Conservation (phyloP, 2,797 vertebrate species). For the Acanthornis magna region DNA sequence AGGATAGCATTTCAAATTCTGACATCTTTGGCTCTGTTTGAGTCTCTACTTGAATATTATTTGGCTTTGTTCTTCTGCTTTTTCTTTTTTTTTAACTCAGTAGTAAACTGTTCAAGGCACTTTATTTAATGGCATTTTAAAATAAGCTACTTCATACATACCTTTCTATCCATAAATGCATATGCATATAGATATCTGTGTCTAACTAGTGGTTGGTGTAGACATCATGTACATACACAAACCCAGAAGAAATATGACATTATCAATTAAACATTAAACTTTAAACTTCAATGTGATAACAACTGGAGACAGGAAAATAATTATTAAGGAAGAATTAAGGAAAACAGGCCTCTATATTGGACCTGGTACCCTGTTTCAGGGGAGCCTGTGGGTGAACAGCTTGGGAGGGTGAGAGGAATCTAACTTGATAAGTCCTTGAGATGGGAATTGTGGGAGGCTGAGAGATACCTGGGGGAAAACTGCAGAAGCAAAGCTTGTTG, state of each 20-base stretch:
- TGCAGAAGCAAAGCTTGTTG: background rate
- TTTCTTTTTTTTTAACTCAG: background rate
- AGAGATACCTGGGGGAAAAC: background rate
- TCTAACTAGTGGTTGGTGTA: background rate
- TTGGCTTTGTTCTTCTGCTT: background rate
- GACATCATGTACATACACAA: background rate
- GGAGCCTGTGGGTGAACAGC: background rate
- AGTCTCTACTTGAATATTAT: background rate
- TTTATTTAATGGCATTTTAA: background rate
- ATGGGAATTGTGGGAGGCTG: background rate
- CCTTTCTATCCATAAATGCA: background rate
- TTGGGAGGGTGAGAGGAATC: background rate
- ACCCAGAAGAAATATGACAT: background rate
- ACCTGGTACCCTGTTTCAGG: rapidly evolving
- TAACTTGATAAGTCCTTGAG: background rate
- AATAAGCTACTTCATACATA: background rate
- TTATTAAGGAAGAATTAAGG: background rate
- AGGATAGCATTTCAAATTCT: background rate
- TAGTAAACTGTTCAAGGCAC: background rate
- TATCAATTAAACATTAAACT: background rate
- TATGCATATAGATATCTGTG: background rate
- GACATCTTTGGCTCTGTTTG: background rate
- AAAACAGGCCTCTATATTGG: background rate
- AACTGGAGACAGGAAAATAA: background rate
- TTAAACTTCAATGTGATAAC: background rate